Base-by-base conservation (phyloP, 2,113 vertebrate genomes). In the Brachyhypopomus occidentalis region DNA sequence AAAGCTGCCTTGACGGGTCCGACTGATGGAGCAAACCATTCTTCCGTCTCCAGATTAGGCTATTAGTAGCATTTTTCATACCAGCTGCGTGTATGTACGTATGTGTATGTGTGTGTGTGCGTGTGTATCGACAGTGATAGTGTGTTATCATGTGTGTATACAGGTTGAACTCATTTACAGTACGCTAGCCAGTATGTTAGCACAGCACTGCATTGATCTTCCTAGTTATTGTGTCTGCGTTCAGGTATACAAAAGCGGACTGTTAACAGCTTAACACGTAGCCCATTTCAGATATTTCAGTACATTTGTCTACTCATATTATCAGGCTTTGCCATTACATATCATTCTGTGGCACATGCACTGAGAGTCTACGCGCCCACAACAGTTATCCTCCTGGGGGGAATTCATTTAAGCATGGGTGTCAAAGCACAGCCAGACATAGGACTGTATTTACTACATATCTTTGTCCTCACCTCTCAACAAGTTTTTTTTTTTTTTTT, bases 1-100 rank as follows among this genome's bases (percentile, higher is more conserved):
- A 97, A 98, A 98, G 96, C 98, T 95, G 90, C 96, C 96, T 91
- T 96, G 97, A 98, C 95, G 94, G 96, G 92, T 95, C 92, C 93
- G 95, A 96, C 95, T 97, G 95, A 97, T 95, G 95, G 94, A 96
- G 95, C 94, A 96, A 95, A 93, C 93, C 95, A 94, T 94, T 96
- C 96, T 94, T 93, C 94, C 94, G 93, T 94, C 94, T 96, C 93
- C 88, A 92, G 94, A 95, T 95, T 94, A 96, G 93, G 92, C 92
- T 92, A 94, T 93, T 91, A 95, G 93, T 95, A 94, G 93, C 92
- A 94, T 96, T 95, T 94, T 92, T 92, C 91, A 91, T 88, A 84
- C 48, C 83, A 84, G 62, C 85, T 79, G 75, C 45, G 55, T 77
- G 75, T 80, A 69, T 38, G 34, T 45, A 79, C 64, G 56, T 72